phyloP scores from a whole-genome alignment of 2,113 vertebrate genomes.

The Rhinolophus ferrumequinum region DNA sequence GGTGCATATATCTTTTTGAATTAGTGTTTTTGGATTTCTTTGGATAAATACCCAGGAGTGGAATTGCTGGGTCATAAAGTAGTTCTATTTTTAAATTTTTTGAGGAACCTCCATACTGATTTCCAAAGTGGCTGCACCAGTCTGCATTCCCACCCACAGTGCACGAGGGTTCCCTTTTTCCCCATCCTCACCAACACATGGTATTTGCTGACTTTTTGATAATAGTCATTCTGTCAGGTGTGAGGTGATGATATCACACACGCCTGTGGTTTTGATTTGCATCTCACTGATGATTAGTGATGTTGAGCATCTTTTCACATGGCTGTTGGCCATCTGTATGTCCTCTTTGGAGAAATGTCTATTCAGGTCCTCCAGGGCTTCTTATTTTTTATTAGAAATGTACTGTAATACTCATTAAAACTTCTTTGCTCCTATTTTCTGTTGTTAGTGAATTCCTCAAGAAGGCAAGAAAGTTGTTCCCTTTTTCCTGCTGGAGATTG shows the following conservation, averaged over 20 bases:
- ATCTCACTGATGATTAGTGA: neutral
- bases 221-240: too few species aligned
- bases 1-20: neutral
- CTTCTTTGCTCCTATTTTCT: neutral
- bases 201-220: neutral
- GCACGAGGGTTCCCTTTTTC: neutral
- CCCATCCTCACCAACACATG: neutral
- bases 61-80: neutral
- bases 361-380: neutral
- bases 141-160: neutral
- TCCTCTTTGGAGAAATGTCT: neutral
- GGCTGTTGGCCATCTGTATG: neutral
- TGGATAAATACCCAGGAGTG: neutral
- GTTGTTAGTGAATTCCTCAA: neutral
- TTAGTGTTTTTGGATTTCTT: neutral
- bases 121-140: neutral
- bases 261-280: neutral
- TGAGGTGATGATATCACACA: neutral
- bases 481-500: neutral
- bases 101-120: neutral
- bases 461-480: neutral
- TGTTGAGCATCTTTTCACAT: neutral
- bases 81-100: neutral
- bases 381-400: neutral
- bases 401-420: neutral